Base-by-base conservation (phyloP, 2,113 vertebrate species). In the Glareola pratincola region DNA sequence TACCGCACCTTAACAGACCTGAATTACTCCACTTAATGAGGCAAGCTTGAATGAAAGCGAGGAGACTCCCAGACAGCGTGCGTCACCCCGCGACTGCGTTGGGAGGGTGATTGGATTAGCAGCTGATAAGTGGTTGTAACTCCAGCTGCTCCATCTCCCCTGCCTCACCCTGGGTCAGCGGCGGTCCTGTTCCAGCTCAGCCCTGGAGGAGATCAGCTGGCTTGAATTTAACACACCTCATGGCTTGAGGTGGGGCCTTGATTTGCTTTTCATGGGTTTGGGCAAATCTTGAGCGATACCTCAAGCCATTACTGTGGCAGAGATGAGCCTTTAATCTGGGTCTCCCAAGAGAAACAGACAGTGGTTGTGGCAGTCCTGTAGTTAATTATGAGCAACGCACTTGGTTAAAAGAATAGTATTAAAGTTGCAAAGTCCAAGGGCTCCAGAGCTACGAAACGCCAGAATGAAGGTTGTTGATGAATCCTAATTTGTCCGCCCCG, bases 11-110 rank as follows among this genome's bases (percentile, higher is more conserved):
- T 93, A 94, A 90, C 87, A 79, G 80, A 79, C 84, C 53, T 60
- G 77, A 89, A 95, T 96, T 95, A 91, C 85, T 94, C 48, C 43
- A n/a, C 51, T 94, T 88, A 91, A 93, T 69, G 84, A 96, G 81
- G 74, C 69, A 88, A 76, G 68, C 82, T 23, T 79, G 87, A 87
- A 85, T 78, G 91, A 78, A 89, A 78, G 69, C 2, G 12, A 68
- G 77, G 92, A 92, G 37, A 76, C 81, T 96, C 94, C 71, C 66
- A 92, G 91, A 59, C 43, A 76, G 54, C 0, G 15, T 10, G 10
- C 4, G 4, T 48, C 77, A 63, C 3, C 12, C 20, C 30, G 74
- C 0, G 14, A 12, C 73, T 56, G 60, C 56, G 26, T 17, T 95
- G 81, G 73, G 81, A 94, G 87, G 22, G 43, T 66, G 82, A 83